Percentiles rank a stretch among this genome's conserved stretches.
These are phyloP conservation scores for Mesoclemmys tuberculata DNA, from an alignment of 2,113 vertebrate species.

Conservation along the genomic window DNA sequence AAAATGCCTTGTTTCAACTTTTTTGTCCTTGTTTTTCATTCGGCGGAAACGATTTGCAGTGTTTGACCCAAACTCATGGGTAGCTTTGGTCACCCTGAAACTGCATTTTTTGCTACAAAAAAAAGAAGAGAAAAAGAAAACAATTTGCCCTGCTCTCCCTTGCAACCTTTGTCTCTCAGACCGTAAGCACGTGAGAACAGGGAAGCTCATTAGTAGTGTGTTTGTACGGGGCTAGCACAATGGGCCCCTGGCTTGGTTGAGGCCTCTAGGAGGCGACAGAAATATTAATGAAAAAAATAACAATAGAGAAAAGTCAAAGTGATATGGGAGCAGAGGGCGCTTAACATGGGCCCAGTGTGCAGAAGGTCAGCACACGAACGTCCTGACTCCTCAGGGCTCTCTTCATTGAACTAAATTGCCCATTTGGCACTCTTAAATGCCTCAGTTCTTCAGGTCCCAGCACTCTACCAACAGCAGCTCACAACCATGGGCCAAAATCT, in stretches of 20 bases:
- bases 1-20: background rate
- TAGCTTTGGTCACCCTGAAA: background rate
- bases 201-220: rapidly evolving
- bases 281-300: background rate
- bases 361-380: background rate
- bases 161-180: background rate
- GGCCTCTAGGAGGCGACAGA: background rate
- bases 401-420: background rate
- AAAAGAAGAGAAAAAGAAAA: too few species aligned
- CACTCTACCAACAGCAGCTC: background rate
- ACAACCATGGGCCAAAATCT: background rate
- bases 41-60: background rate
- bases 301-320: background rate
- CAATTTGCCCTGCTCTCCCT: background rate
- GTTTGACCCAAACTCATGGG: background rate
- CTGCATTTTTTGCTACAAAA: background rate
- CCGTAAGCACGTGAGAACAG: background rate
- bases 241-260: background rate
- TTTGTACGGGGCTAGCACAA: background rate
- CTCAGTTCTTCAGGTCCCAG: background rate
- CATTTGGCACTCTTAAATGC: background rate
- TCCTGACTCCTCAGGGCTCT: background rate
- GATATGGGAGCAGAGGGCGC: background rate
- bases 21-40: background rate
- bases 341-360: background rate